These are phyloP conservation scores for Epirrhoe alternata DNA, from an alignment of 2,888 invertebrate species.

Conservation along the genomic window DNA sequence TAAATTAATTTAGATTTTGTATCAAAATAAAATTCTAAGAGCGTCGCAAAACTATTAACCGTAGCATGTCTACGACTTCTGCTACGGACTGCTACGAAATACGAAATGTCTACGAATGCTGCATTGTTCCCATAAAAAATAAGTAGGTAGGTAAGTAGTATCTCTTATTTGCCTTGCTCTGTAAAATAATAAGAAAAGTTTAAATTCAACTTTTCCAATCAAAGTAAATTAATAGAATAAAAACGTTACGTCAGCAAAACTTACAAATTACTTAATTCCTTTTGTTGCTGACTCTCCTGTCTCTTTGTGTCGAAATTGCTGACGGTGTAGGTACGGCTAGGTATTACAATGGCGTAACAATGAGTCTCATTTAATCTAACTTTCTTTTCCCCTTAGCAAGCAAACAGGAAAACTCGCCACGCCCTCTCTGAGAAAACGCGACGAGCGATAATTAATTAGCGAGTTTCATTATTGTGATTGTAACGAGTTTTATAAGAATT, in stretches of 20 bases:
- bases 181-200: not conserved
- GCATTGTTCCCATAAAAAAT: not conserved
- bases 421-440: conserved; percentile 72
- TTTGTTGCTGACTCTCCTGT: conserved; percentile 32
- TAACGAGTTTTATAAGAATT: conserved; percentile 58
- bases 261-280: conserved; percentile 42
- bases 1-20: conserved; percentile 9
- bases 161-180: no score
- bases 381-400: conserved; percentile 71
- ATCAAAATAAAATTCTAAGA: not conserved
- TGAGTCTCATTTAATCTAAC: conserved; percentile 76
- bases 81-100: conserved; percentile 7
- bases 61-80: conserved; percentile 6
- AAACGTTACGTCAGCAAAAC: conserved; percentile 30
- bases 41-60: not conserved
- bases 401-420: conserved; percentile 71
- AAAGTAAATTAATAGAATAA: conserved; percentile 1
- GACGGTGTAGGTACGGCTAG: conserved; percentile 53
- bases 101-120: not conserved
- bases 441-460: conserved; percentile 75
- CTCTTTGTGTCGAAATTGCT: conserved; percentile 51
- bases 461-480: conserved; percentile 67
- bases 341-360: conserved; percentile 69
- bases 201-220: not conserved
- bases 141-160: no score